Conservation (phyloP, 2,797 vertebrate species). For the Acanthurus leucopareius region DNA sequence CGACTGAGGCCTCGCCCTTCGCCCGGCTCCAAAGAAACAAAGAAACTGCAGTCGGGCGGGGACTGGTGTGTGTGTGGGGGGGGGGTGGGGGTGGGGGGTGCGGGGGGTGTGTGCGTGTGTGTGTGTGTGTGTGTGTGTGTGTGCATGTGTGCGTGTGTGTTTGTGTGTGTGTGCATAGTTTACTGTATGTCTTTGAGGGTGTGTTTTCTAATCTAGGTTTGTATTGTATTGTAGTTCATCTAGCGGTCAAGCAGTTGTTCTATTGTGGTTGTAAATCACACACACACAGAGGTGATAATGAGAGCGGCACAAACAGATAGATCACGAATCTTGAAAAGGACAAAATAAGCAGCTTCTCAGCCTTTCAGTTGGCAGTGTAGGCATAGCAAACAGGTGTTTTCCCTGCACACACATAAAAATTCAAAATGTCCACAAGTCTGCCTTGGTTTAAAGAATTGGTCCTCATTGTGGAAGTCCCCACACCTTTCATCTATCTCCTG, state of each 20-base stretch:
- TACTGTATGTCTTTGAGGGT: conserved; percentile 49
- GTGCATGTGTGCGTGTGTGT: conserved; percentile 31
- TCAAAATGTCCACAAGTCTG: not conserved
- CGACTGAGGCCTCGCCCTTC: conserved; percentile 69
- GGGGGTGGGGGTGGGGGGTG: too few relatives aligned
- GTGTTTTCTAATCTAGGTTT: conserved; percentile 71
- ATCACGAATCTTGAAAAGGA: conserved; percentile 28
- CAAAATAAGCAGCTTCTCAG: conserved; percentile 25
- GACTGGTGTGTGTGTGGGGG: conserved; percentile 21
- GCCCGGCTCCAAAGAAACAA: conserved; percentile 70
- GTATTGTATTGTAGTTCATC: conserved; percentile 75
- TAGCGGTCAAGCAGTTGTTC: conserved; percentile 70
- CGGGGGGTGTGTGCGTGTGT: conserved; percentile 13
- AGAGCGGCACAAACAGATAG: conserved; percentile 41
- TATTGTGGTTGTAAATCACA: conserved; percentile 54
- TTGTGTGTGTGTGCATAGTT: conserved; percentile 26
- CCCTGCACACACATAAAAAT: not conserved
- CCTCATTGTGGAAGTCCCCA: conserved; percentile 36
- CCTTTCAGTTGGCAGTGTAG: not conserved
- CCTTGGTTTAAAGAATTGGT: not conserved
- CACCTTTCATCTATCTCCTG: not conserved
- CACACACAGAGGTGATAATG: conserved; percentile 48
- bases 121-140: conserved; percentile 39
- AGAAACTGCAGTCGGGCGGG: conserved; percentile 65
- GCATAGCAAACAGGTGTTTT: conserved; percentile 21